Conservation (phyloP, 2,888 invertebrate species). For the Actias luna region DNA sequence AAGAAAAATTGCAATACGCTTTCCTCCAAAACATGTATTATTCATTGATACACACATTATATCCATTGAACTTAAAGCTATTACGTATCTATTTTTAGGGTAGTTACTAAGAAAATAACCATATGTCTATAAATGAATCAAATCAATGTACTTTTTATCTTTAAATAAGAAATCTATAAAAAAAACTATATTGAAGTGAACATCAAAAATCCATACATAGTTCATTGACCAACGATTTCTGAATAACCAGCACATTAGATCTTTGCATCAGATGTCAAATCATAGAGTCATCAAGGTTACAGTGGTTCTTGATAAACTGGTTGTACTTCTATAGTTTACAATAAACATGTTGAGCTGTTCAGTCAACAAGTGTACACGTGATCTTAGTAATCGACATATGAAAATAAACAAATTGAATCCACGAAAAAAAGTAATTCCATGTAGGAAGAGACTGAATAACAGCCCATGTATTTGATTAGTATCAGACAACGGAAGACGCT, state of each 20-base stretch:
- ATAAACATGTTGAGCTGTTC: constrained; percentile 68
- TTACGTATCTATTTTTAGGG: too few species aligned
- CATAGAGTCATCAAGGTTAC: neutral
- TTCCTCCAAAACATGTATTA: too few species aligned
- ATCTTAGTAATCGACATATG: constrained; percentile 64
- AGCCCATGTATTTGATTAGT: neutral
- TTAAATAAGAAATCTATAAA: neutral
- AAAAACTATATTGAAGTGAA: constrained; percentile 13
- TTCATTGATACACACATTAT: too few species aligned
- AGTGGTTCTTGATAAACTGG: constrained; percentile 23
- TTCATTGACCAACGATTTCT: constrained; percentile 20
- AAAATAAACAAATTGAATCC: constrained; percentile 68
- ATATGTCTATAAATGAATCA: neutral
- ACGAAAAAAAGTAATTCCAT: constrained; percentile 55
- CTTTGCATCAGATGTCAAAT: neutral
- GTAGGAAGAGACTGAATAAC: constrained; percentile 22
- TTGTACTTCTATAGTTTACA: constrained; percentile 42
- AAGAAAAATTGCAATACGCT: too few species aligned
- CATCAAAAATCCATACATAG: constrained; percentile 13
- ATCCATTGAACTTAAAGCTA: too few species aligned
- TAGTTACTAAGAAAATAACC: neutral
- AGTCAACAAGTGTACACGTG: constrained; percentile 62
- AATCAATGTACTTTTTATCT: neutral
- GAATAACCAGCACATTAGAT: neutral
- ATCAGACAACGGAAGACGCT: constrained; percentile 14